Percentiles rank a stretch among this genome's conserved stretches.
Evolutionary conservation across 2,113 vertebrate genomes (phyloP).

Genomic region (Grus americana): DNA sequence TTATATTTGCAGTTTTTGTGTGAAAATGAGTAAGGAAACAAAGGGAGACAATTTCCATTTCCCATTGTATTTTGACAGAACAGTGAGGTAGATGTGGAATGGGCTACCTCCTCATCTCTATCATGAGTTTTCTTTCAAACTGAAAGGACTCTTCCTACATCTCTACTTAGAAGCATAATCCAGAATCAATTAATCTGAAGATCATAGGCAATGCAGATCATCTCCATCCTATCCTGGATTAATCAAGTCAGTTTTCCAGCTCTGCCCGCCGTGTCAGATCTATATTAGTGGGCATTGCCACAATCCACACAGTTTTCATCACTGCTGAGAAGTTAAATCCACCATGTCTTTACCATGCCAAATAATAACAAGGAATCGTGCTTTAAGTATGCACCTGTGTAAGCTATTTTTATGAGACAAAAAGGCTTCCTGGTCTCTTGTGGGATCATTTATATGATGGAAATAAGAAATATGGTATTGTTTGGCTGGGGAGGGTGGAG

Average conservation of each 20-base stretch:
- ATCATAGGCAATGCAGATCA: neutral
- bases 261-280: neutral
- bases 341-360: conserved; percentile 14
- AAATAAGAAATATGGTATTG: conserved; percentile 55
- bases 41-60: neutral
- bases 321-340: neutral
- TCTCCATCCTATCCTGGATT: neutral
- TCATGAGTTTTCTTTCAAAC: neutral
- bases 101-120: neutral
- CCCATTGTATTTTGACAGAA: neutral
- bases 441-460: conserved; percentile 39
- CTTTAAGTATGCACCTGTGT: conserved; percentile 46
- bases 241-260: neutral
- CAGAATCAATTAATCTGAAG: neutral
- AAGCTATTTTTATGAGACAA: conserved; percentile 55
- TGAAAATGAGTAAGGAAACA: neutral
- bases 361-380: conserved; percentile 43
- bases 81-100: neutral
- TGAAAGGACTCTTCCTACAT: neutral
- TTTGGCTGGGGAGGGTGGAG: neutral
- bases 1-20: neutral
- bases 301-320: neutral
- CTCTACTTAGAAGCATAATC: neutral
- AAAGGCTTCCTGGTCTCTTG: conserved; percentile 25
- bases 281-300: neutral